Conservation (phyloP, 2,888 invertebrate genomes). For the Eulithis prunata region DNA sequence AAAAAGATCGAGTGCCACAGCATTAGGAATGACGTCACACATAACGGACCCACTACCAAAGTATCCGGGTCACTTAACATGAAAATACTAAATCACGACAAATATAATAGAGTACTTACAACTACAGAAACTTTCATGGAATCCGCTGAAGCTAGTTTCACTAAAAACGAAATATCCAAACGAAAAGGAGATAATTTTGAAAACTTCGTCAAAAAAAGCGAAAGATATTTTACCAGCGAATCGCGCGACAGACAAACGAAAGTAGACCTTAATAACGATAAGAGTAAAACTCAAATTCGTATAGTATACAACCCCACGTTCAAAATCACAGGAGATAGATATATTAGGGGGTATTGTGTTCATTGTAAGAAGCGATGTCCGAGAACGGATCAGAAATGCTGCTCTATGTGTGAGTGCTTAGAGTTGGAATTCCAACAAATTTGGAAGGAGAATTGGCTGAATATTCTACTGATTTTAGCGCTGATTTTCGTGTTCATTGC, state of each 20-base stretch:
- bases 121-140: conserved; percentile 75
- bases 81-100: conserved; percentile 73
- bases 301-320: conserved; percentile 81
- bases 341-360: conserved; percentile 63
- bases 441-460: conserved; percentile 77
- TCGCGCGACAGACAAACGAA: conserved; percentile 63
- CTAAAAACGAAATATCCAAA: conserved; percentile 66
- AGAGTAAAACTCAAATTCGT: conserved; percentile 71
- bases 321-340: conserved; percentile 53
- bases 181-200: conserved; percentile 68
- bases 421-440: conserved; percentile 65
- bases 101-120: conserved; percentile 72
- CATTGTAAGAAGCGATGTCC: conserved; percentile 70
- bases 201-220: conserved; percentile 76
- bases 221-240: conserved; percentile 73
- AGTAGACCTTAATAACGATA: conserved; percentile 56
- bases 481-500: conserved; percentile 67
- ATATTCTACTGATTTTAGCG: conserved; percentile 67
- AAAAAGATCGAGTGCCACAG: conserved; percentile 78
- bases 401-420: conserved; percentile 66
- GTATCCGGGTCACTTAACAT: conserved; percentile 73
- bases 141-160: conserved; percentile 70
- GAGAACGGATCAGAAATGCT: conserved; percentile 68
- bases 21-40: conserved; percentile 72
- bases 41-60: conserved; percentile 68